Percentiles rank a stretch among this genome's conserved stretches.
phyloP scores from a whole-genome alignment of 2,888 invertebrate genomes.

The Oeneis ivallda region DNA sequence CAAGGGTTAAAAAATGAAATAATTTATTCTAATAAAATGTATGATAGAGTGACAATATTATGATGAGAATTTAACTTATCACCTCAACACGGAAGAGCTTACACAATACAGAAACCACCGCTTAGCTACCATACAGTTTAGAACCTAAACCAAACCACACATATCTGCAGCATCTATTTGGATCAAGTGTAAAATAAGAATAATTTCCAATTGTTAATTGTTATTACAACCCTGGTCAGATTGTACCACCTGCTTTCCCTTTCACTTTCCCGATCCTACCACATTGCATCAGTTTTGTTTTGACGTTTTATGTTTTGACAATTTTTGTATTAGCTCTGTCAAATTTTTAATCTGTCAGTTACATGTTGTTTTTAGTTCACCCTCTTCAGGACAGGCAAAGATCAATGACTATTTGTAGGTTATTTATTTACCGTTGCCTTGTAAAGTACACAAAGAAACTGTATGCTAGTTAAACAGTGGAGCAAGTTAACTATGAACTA shows the following conservation, averaged over 20 bases:
- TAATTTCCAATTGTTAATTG: background rate
- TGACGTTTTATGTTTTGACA: no score
- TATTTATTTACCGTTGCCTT: background rate
- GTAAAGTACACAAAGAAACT: background rate
- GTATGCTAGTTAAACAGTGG: conserved; percentile 1
- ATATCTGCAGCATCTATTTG: no score
- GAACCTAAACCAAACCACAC: background rate
- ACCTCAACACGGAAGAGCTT: conserved; percentile 54
- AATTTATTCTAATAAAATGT: conserved; percentile 69
- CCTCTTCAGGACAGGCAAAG: no score
- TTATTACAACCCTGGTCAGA: no score
- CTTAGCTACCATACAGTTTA: conserved; percentile 10
- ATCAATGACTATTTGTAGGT: no score
- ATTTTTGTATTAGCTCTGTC: no score
- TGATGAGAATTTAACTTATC: conserved; percentile 61
- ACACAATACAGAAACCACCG: conserved; percentile 53
- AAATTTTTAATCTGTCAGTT: no score
- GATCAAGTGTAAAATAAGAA: background rate
- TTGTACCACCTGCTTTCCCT: no score
- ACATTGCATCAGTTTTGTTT: no score
- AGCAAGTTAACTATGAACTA: conserved; percentile 42
- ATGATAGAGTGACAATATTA: conserved; percentile 41
- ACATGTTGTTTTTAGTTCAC: no score
- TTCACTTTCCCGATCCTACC: no score
- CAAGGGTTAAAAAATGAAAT: conserved; percentile 54